phyloP scores from a whole-genome alignment of 2,888 invertebrate species.

The Alloscopus bannaensis region DNA sequence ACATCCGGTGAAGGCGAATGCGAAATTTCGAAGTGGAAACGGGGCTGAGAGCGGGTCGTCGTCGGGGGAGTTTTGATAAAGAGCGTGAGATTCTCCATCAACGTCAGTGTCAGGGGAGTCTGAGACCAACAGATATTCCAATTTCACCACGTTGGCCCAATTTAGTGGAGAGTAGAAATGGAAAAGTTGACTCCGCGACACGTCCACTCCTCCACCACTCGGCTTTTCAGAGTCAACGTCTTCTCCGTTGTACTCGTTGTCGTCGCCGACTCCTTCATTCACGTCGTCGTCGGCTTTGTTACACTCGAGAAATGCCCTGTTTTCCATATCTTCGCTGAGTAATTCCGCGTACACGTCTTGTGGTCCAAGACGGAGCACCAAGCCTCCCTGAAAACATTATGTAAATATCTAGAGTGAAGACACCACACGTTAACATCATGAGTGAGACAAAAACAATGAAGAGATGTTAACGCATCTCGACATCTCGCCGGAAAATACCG shows the following conservation, averaged over 20 bases:
- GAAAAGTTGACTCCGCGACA: conserved; percentile 71
- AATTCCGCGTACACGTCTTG: conserved; percentile 62
- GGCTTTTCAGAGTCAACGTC: conserved; percentile 36
- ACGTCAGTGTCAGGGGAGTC: conserved; percentile 61
- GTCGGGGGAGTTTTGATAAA: conserved; percentile 50
- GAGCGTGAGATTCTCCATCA: conserved; percentile 58
- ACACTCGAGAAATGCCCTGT: conserved; percentile 40
- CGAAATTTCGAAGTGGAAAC: conserved; percentile 70
- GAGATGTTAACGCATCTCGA: too few species aligned
- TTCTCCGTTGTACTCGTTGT: conserved; percentile 9
- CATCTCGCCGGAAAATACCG: background rate
- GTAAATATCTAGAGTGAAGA: too few species aligned
- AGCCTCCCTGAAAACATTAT: conserved; percentile 69
- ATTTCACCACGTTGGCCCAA: conserved; percentile 71
- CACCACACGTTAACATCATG: too few species aligned
- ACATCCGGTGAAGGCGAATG: conserved; percentile 63
- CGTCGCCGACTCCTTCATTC: conserved; percentile 11
- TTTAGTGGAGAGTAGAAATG: conserved; percentile 72
- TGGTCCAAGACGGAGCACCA: conserved; percentile 67
- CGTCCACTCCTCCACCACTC: conserved; percentile 28
- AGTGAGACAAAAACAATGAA: too few species aligned
- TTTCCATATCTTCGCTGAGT: conserved; percentile 50
- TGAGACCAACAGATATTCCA: conserved; percentile 69
- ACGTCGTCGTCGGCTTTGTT: conserved; percentile 22
- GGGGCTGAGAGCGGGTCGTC: conserved; percentile 42